Evolutionary conservation across 2,888 invertebrate species (phyloP).

Genomic region (Papilio elwesi): DNA sequence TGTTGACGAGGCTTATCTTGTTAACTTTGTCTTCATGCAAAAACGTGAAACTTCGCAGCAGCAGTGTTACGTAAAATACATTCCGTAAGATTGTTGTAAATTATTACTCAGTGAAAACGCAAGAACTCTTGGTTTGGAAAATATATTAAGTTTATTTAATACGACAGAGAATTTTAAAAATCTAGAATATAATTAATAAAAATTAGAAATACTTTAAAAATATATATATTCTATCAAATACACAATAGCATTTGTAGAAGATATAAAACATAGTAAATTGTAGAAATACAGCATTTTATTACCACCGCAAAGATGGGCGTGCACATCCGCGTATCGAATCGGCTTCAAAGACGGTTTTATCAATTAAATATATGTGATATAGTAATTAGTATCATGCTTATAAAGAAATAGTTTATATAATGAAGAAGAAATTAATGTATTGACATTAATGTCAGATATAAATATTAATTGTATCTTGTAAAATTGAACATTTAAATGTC

Average conservation of each 20-base stretch:
- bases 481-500: no score
- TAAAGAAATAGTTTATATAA: no score
- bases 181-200: no score
- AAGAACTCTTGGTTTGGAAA: background rate
- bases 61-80: constrained; percentile 4
- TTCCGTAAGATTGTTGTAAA: background rate
- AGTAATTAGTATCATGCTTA: no score
- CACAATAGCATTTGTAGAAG: no score
- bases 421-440: no score
- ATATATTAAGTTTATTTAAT: no score
- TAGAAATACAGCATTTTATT: background rate
- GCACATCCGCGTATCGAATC: background rate
- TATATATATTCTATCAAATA: no score
- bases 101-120: constrained; percentile 2
- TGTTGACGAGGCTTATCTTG: constrained; percentile 9
- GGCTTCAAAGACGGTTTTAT: background rate
- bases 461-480: no score
- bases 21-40: constrained; percentile 16
- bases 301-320: background rate
- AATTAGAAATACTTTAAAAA: background rate
- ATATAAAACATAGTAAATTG: no score
- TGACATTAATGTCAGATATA: no score
- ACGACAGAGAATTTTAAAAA: no score
- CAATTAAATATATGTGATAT: background rate
- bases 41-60: constrained; percentile 14